Evolutionary conservation across 1,140 invertebrate species (phyloP).

Genomic region (Penaeus indicus): DNA sequence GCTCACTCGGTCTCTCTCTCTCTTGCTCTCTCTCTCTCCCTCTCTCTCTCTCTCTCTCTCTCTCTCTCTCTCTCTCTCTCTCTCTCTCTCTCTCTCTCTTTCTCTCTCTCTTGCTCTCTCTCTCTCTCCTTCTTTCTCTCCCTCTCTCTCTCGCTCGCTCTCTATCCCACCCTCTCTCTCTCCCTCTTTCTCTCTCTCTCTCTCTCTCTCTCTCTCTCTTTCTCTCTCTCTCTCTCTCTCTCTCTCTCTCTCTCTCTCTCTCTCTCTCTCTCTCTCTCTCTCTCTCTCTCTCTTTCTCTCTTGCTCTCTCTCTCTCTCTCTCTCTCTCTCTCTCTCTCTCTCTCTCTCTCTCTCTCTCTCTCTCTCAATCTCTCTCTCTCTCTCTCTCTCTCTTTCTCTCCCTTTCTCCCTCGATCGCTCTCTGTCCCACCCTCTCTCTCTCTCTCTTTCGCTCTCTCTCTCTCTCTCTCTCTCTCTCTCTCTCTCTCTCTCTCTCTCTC

Average conservation of each 20-base stretch:
- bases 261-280: slow-evolving; percentile 37
- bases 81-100: neutral
- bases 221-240: slow-evolving; percentile 31
- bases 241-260: slow-evolving; percentile 36
- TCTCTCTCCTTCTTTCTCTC: neutral
- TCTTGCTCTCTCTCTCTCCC: neutral
- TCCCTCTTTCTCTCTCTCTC: slow-evolving; percentile 8
- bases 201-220: neutral
- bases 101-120: neutral
- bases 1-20: neutral
- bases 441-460: neutral
- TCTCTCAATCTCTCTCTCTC: neutral
- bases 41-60: neutral
- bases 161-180: neutral
- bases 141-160: no score
- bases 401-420: neutral
- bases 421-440: no score
- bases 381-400: slow-evolving; percentile 24
- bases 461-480: neutral
- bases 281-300: slow-evolving; percentile 1
- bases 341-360: neutral
- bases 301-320: neutral
- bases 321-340: neutral
- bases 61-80: neutral
- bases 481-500: neutral